Base-by-base conservation (phyloP, 1,140 invertebrate species). In the Arion vulgaris region DNA sequence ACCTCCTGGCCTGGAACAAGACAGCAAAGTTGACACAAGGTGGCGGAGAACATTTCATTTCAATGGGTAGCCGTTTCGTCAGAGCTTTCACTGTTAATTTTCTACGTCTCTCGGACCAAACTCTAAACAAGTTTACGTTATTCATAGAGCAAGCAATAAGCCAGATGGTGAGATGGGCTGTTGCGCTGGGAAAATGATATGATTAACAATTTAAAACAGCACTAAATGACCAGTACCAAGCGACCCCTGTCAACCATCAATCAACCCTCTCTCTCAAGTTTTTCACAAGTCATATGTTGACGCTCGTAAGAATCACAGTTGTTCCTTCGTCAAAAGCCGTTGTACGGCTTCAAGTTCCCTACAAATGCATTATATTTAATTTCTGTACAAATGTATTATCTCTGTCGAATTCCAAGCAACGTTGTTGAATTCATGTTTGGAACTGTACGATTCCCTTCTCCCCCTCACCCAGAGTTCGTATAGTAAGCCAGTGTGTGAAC, bases 361-460 rank as follows among this genome's bases (percentile, higher is more conserved):
- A 66, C 62, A 66, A 66, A 66, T 66, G 62, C 28, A 66, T 66
- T 66, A 66, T 66, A 32, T 66, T 66, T 34, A 66, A 66, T 66
- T 28, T 66, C 62, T 66, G 28, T 66, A 66, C 28, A 66, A 5
- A 62, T 62, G 57, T 28, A 66, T 66, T 66, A 32, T 66, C 28
- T 66, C 17, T 28, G 7, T 66, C 28, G 1, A 11, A 32, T 66
- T 32, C 28, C 62, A 32, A 32, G 0, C 62, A 2, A 2, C n/a
- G 62, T 66, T 23, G 62, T 7, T 66, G 62, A 32, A 66, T 66
- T 34, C n/a, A n/a, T 11, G 28, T 7, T 32, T 5, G 62, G 19
- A 32, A 66, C 62, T 34, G 2, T 4, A 26, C 9, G 2, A 23
- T 57, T 26, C 51, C 23, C 2, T 57, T 57, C 23, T 57, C 23